Evolutionary conservation across 2,113 vertebrate species (phyloP), one percentile per base, ranked within the genome.

Genomic region (Corythornis madagascariensis): DNA sequence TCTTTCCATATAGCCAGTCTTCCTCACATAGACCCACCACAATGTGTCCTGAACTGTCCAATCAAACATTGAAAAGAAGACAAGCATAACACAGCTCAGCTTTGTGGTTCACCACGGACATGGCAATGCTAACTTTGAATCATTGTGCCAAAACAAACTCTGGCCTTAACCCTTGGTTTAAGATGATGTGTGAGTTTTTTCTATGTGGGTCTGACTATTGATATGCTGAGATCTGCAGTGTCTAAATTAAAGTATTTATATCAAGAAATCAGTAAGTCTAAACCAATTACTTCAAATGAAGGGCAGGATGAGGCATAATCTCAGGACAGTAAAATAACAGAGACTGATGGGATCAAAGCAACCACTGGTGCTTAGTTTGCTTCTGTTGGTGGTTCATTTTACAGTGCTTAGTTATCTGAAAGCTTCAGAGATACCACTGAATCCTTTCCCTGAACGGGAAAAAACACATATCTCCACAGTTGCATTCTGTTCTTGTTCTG

Each of bases 291-390:
- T 88, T 86, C 16, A 50, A 88, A 42, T 0, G 3, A 88, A 82
- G 24, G n/a, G 88, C 45, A 65, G 47, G 57, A 64, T 84, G 28
- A 84, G 21, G 33, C 35, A 93, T 83, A 86, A 72, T 80, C 43
- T 69, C n/a, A 72, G 45, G 33, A 73, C 13, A 75, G 72, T n/a
- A 70, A 90, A 93, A 94, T 79, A 90, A 73, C 38, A 82, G 89
- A 84, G 70, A 70, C 38, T 76, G 45, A 59, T 74, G 40, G 20
- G 28, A 90, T 95, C 88, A 95, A 94, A 94, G 66, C 31, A 82
- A 69, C 35, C 71, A 69, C 20, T 29, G 24, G 13, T 73, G 21
- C 21, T 86, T 86, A 55, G 18, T 28, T 82, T 87, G 48, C 53
- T 89, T 76, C 50, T 84, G 74, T 3, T 89, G 17, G 55, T 90